Evolutionary conservation across 2,113 vertebrate genomes (phyloP), one percentile per base, ranked within the genome.

Genomic region (Albula goreensis): DNA sequence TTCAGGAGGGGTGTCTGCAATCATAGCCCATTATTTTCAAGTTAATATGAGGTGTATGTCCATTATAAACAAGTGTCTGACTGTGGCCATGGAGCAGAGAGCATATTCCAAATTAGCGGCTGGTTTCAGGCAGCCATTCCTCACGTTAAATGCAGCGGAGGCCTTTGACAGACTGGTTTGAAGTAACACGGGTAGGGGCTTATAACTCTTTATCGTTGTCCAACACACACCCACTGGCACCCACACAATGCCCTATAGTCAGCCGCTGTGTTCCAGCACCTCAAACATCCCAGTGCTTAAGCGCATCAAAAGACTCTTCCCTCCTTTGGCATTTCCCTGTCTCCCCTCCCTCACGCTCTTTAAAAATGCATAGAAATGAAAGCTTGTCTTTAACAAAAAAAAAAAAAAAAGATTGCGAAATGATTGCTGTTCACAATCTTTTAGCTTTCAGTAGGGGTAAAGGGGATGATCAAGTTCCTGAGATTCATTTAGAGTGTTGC

Each of bases 101-200:
- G 31, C 31, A 41, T 0, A 41, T 1, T 41, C 31, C 31, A 41
- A 41, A 41, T 41, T 41, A 41, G 31, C 31, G 70, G 70, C n/a
- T 74, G 78, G 13, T 5, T 25, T 0, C n/a, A 3, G 63, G 19
- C 41, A 1, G 77, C 22, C 83, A 77, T 49, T 53, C n/a, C 48
- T 84, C 78, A 41, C 50, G 5, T 83, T 8, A 17, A 15, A 50
- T 15, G 77, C 78, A n/a, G 78, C 50, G 49, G 56, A 63, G 78
- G 31, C 22, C 77, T 80, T 15, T 80, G 84, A 22, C 78, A 15
- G 84, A 49, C 9, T 53, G 10, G 31, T 80, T 85, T 85, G 77
- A 80, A 60, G 77, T 85, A 8, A 53, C n/a, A 11, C 48, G 52
- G 78, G 41, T 17, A 48, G 81, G 41, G 12, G 17, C 84, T 85